Base-by-base conservation (phyloP, 2,113 vertebrate genomes). In the Butastur rufipennis region DNA sequence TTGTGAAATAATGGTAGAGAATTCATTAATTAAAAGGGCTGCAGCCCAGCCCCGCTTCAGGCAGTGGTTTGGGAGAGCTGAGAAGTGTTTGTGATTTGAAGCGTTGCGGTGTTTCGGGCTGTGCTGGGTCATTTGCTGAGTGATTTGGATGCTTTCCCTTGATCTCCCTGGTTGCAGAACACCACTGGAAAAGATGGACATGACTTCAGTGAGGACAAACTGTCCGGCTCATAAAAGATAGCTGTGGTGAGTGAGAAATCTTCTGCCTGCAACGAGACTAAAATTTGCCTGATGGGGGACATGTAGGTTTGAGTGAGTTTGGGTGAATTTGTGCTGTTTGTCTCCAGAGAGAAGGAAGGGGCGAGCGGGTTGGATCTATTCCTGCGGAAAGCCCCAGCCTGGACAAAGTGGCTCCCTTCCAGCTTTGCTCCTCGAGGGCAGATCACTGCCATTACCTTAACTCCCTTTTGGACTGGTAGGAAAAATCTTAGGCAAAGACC, bases 361-460 rank as follows among this genome's bases (percentile, higher is more conserved):
- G 17, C 1, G 7, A 48, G 29, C 4, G 25, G 1, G 0, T 20
- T 1, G 2, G 50, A 29, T 23, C 34, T 2, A 1, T 6, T 81
- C 79, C 36, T 74, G 45, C 1, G 9, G 68, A 65, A 26, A 72
- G 32, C 26, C 45, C 15, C 15, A 70, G 36, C 10, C 48, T 70
- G 59, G 50, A 61, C 31, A 40, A 56, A 59, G 5, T 0, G 2
- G 3, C 9, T 40, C 13, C 32, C n/a, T 70, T 40, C 53, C 53
- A 53, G 25, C 21, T 73, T 78, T 66, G 23, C 8, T 70, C 12
- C 27, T 74, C 0, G 2, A 61, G 42, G 45, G 25, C 16, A 47
- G 59, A 29, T 52, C 18, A 5, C 45, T 65, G 52, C 32, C n/a
- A 16, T 7, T 42, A 22, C n/a, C 29, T 71, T 55, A 43, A 2